phyloP scores from a whole-genome alignment of 2,888 invertebrate species.

The Tanypteryx hageni region DNA sequence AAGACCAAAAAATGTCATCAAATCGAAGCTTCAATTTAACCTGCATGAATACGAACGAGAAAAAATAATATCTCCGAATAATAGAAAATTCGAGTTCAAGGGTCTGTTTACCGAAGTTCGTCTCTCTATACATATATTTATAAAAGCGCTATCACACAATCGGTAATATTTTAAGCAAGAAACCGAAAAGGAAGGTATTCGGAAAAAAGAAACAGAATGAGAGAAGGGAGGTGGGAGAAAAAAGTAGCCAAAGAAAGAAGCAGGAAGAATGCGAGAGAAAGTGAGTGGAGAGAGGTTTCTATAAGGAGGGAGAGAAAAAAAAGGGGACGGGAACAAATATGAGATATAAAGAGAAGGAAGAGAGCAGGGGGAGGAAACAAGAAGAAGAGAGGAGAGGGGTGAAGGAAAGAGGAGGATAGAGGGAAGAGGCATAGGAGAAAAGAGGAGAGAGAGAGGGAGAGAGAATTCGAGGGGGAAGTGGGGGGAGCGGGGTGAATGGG shows the following conservation, averaged over 20 bases:
- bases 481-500: background rate
- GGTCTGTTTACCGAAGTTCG: too few relatives aligned
- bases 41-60: too few relatives aligned
- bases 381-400: constrained; percentile 29
- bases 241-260: background rate
- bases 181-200: background rate
- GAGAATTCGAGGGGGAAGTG: background rate
- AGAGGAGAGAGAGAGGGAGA: constrained; percentile 45
- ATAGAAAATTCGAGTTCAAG: too few relatives aligned
- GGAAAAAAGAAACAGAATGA: background rate
- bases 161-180: background rate
- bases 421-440: background rate
- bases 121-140: too few relatives aligned
- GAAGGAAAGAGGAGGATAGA: background rate
- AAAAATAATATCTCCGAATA: too few relatives aligned
- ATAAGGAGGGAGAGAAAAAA: background rate
- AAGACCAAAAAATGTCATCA: too few relatives aligned
- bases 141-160: background rate
- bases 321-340: background rate
- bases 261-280: background rate
- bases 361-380: constrained; percentile 16
- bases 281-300: background rate
- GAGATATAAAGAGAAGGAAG: constrained; percentile 51
- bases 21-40: too few relatives aligned
- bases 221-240: background rate